Percentiles rank a stretch among this genome's conserved stretches.
phyloP scores from a whole-genome alignment of 2,797 vertebrate species.

The Sciaenops ocellatus region DNA sequence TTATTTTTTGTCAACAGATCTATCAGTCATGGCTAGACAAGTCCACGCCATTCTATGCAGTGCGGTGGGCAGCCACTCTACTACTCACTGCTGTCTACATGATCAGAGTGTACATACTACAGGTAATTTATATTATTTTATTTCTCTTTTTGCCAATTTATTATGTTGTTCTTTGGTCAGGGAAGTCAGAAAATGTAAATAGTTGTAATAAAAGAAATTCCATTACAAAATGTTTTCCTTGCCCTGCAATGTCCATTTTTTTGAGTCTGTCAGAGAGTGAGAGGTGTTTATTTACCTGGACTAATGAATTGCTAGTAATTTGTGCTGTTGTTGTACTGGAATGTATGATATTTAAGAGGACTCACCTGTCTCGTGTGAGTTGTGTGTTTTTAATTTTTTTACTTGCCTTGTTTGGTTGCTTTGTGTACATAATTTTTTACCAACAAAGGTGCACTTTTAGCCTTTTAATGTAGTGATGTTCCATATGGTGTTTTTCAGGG shows the following conservation, averaged over 20 bases:
- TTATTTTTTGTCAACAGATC: conserved; percentile 82
- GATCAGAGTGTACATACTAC: conserved; percentile 99
- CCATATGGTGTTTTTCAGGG: conserved; percentile 85
- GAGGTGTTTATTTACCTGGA: not conserved
- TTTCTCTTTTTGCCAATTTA: not conserved
- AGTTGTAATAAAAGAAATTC: not conserved
- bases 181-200: not conserved
- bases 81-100: conserved; percentile 95
- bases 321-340: not conserved
- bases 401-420: not conserved
- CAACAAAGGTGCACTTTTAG: not conserved
- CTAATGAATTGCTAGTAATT: not conserved
- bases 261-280: not conserved
- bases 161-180: not conserved
- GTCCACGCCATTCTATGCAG: conserved; percentile 93
- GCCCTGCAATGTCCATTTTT: not conserved
- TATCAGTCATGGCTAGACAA: conserved; percentile 99
- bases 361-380: not conserved
- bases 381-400: not conserved
- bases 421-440: not conserved
- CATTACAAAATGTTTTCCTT: not conserved
- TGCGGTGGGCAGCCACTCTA: conserved; percentile 94
- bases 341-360: not conserved
- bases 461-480: conserved; percentile 24
- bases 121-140: conserved; percentile 83